phyloP scores from a whole-genome alignment of 2,888 invertebrate genomes.

The Himalopsyche kuldschensis region DNA sequence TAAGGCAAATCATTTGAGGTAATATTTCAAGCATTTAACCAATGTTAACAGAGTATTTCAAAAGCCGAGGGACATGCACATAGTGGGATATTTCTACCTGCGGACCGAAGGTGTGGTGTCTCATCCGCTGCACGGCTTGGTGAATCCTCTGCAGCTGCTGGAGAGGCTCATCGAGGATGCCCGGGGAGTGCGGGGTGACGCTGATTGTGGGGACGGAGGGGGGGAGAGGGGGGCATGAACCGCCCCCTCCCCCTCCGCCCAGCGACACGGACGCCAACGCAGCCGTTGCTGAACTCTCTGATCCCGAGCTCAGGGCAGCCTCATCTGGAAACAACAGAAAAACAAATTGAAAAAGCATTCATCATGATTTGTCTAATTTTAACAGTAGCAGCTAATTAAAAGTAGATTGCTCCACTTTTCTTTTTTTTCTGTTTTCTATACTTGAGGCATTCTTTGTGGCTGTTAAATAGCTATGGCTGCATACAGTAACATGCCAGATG shows the following conservation, averaged over 20 bases:
- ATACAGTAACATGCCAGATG: too few relatives aligned
- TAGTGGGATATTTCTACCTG: slow-evolving; percentile 42
- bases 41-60: too few relatives aligned
- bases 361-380: too few relatives aligned
- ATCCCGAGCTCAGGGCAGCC: slow-evolving; percentile 35
- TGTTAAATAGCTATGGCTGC: too few relatives aligned
- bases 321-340: slow-evolving; percentile 21
- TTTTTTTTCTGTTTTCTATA: too few relatives aligned
- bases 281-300: slow-evolving; percentile 30
- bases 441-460: too few relatives aligned
- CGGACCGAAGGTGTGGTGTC: slow-evolving; percentile 61
- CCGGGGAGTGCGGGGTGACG: slow-evolving; percentile 86
- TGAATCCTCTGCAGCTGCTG: slow-evolving; percentile 75
- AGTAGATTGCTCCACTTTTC: too few relatives aligned
- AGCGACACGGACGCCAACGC: slow-evolving; percentile 35
- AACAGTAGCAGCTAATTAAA: too few relatives aligned
- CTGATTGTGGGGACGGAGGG: slow-evolving; percentile 80
- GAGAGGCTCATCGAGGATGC: slow-evolving; percentile 72
- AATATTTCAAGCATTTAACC: too few relatives aligned
- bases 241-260: slow-evolving; percentile 41
- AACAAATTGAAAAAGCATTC: not conserved
- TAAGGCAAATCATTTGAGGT: too few relatives aligned
- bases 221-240: slow-evolving; percentile 45
- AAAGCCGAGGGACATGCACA: too few relatives aligned
- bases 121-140: slow-evolving; percentile 77